A percentile compares a stretch with the other conserved stretches of the same genome.
Conservation (phyloP, 30 jellyfish, hydroid and myxozoan species). For the Aurelia sp. region DNA sequence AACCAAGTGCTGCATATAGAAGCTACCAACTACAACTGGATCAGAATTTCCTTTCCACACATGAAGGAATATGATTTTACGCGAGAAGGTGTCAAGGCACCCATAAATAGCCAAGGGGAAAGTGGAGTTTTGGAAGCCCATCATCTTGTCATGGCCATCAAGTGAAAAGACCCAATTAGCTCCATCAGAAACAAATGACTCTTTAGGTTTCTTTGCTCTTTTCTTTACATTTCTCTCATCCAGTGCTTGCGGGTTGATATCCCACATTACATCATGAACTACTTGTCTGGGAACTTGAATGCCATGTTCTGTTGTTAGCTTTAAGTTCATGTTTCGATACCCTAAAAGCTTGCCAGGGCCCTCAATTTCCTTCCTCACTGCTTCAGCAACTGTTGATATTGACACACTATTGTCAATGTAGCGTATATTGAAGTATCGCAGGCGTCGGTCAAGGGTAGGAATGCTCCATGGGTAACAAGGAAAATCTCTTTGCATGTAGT, state of each 20-base stretch:
- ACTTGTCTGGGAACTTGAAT: slow-evolving; percentile 42
- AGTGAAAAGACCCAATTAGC: slow-evolving; percentile 52
- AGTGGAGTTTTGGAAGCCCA: slow-evolving; percentile 39
- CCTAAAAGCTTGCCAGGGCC: slow-evolving; percentile 78
- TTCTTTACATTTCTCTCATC: slow-evolving; percentile 25
- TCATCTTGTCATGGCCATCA: slow-evolving; percentile 70
- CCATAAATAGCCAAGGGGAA: slow-evolving; percentile 63
- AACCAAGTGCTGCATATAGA: slow-evolving; percentile 54
- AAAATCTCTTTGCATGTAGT: slow-evolving; percentile 56
- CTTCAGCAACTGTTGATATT: slow-evolving; percentile 46
- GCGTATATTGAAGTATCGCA: slow-evolving; percentile 56
- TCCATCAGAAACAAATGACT: slow-evolving; percentile 60
- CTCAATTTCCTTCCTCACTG: slow-evolving; percentile 54
- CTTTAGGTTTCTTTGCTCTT: slow-evolving; percentile 47
- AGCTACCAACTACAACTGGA: slow-evolving; percentile 51
- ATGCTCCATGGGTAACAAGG: slow-evolving; percentile 66
- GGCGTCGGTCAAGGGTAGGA: slow-evolving; percentile 40
- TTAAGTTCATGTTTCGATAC: slow-evolving; percentile 49
- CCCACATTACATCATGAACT: slow-evolving; percentile 57
- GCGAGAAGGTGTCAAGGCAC: slow-evolving; percentile 58
- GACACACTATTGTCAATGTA: slow-evolving; percentile 48
- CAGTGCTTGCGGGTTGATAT: slow-evolving; percentile 48
- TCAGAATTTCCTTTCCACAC: slow-evolving; percentile 60
- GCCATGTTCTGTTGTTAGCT: slow-evolving; percentile 43
- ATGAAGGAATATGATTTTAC: slow-evolving; percentile 37